phyloP scores from a whole-genome alignment of 1,140 invertebrate species.

The Fragariocoptes setiger region DNA sequence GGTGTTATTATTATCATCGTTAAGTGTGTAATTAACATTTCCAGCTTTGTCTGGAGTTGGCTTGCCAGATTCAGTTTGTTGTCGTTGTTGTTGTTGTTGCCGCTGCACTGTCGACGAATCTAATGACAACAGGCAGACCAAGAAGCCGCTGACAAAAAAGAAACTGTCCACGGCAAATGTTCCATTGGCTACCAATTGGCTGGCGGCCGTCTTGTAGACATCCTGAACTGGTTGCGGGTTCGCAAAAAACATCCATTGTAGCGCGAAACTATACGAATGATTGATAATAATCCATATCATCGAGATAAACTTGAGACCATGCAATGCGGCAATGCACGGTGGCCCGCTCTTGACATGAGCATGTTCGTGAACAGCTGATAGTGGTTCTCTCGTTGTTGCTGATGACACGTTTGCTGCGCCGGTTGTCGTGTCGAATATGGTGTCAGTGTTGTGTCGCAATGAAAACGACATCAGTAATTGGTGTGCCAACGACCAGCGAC shows the following conservation, averaged over 20 bases:
- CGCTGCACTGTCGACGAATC: not conserved
- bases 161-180: constrained; percentile 14
- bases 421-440: constrained; percentile 3
- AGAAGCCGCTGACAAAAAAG: constrained; percentile 10
- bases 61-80: not conserved
- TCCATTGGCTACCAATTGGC: constrained; percentile 13
- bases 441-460: constrained; percentile 4
- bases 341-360: not conserved
- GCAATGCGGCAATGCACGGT: constrained; percentile 8
- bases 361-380: not conserved
- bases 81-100: not conserved
- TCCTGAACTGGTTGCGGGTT: constrained; percentile 7
- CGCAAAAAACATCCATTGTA: constrained; percentile 10
- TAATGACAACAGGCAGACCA: not conserved
- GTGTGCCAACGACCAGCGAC: too few species aligned
- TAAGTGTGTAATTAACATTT: not conserved
- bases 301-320: constrained; percentile 12
- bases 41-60: not conserved
- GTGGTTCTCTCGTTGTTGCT: not conserved
- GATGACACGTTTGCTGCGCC: not conserved
- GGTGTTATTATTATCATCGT: not conserved
- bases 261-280: constrained; percentile 12
- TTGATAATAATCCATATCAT: constrained; percentile 13
- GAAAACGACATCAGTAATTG: constrained; percentile 9
- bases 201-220: constrained; percentile 7